Percentiles rank a stretch among this genome's conserved stretches.
Conservation (phyloP, 2,888 invertebrate species). For the Eurytoma adleriae region DNA sequence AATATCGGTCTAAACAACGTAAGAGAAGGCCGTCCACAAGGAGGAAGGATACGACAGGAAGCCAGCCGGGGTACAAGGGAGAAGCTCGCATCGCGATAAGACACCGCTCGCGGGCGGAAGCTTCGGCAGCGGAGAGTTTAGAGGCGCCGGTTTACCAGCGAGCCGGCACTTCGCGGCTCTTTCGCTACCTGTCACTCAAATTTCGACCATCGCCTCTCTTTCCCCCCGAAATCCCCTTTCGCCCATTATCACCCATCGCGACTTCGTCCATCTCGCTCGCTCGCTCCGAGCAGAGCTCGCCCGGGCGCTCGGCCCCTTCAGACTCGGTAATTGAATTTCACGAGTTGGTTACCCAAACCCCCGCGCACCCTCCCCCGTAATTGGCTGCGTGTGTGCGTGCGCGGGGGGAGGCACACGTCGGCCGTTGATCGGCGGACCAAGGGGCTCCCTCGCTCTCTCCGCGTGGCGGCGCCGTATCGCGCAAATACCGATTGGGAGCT, state of each 20-base stretch:
- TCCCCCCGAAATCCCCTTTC: slow-evolving; percentile 30
- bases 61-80: no score
- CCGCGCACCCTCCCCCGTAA: slow-evolving; percentile 49
- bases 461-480: slow-evolving; percentile 35
- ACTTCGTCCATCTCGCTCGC: background rate
- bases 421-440: background rate
- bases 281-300: slow-evolving; percentile 3
- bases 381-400: background rate
- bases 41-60: no score
- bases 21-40: no score
- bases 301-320: slow-evolving; percentile 61
- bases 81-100: slow-evolving; percentile 12
- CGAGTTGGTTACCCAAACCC: slow-evolving; percentile 75
- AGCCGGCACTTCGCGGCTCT: background rate
- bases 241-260: slow-evolving; percentile 34
- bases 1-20: no score
- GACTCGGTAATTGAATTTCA: slow-evolving; percentile 76
- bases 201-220: slow-evolving; percentile 13
- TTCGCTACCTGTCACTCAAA: slow-evolving; percentile 45
- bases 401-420: background rate
- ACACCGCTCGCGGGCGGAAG: background rate
- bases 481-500: slow-evolving; percentile 50
- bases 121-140: slow-evolving; percentile 25
- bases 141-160: background rate
- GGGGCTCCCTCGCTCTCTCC: background rate